phyloP scores from a whole-genome alignment of 2,113 vertebrate genomes.

The Verasper variegatus region DNA sequence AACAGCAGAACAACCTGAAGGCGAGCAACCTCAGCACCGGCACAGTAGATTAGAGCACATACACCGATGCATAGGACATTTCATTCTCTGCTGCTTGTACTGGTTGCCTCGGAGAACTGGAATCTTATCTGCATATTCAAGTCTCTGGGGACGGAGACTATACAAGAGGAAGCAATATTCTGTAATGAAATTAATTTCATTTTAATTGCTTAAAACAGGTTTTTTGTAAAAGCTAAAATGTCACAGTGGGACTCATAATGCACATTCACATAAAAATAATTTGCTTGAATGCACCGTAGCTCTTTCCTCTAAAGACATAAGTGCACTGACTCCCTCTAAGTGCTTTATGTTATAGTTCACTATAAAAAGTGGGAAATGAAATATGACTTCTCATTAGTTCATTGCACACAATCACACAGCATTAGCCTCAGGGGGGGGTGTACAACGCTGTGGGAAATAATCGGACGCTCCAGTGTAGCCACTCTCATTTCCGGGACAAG shows the following conservation, averaged over 20 bases:
- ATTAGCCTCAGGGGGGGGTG: conserved; percentile 10
- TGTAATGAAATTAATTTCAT: conserved; percentile 31
- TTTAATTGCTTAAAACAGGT: conserved; percentile 5
- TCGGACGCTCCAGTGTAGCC: conserved; percentile 10
- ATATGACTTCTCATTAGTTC: conserved; percentile 44
- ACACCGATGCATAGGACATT: too few species aligned
- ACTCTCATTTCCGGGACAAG: conserved; percentile 16
- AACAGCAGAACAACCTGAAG: too few species aligned
- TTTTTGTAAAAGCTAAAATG: conserved; percentile 7
- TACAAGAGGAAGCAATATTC: conserved; percentile 16
- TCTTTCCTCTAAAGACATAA: not conserved
- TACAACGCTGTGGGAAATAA: conserved; percentile 16
- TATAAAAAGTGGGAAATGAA: conserved; percentile 36
- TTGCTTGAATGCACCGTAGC: not conserved
- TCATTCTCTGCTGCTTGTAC: conserved; percentile 8
- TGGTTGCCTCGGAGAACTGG: conserved; percentile 40
- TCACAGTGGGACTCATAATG: not conserved
- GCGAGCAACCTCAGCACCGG: too few species aligned
- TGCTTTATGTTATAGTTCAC: conserved; percentile 17
- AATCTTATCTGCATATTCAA: conserved; percentile 33
- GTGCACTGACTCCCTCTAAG: conserved; percentile 13
- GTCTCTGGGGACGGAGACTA: conserved; percentile 19
- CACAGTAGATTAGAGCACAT: too few species aligned
- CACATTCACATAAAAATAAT: not conserved
- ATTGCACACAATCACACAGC: conserved; percentile 12